These are phyloP conservation scores for Acleris cristana DNA, from an alignment of 2,888 invertebrate species.

Conservation along the genomic window DNA sequence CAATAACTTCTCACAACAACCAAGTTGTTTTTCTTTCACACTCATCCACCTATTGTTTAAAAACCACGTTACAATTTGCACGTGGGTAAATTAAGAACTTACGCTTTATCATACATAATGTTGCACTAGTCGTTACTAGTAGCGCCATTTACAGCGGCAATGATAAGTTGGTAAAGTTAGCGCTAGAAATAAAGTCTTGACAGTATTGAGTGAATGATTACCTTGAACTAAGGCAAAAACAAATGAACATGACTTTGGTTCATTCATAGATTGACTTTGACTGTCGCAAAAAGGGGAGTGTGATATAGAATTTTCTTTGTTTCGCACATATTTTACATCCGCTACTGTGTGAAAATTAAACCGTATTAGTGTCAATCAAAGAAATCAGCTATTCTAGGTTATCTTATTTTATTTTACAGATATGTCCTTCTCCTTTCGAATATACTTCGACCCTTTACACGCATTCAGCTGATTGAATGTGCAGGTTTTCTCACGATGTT, in stretches of 20 bases:
- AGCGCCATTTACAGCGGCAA: neutral
- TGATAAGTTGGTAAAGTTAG: slow-evolving; percentile 18
- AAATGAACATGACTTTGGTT: slow-evolving; percentile 25
- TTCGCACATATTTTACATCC: neutral
- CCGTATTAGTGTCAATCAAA: too few species aligned
- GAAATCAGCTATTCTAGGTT: too few species aligned
- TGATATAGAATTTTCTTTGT: neutral
- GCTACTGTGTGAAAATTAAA: neutral
- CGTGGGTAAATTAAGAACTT: slow-evolving; percentile 9
- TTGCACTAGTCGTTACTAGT: neutral
- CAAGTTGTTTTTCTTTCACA: slow-evolving; percentile 20
- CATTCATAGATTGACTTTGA: slow-evolving; percentile 23
- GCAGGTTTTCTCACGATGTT: too few species aligned
- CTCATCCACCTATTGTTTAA: slow-evolving; percentile 27
- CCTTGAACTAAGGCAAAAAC: slow-evolving; percentile 27
- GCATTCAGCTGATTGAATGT: too few species aligned
- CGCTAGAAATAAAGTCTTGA: slow-evolving; percentile 26
- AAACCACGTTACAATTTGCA: slow-evolving; percentile 18
- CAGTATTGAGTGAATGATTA: slow-evolving; percentile 36
- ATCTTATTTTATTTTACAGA: too few species aligned
- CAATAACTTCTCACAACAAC: slow-evolving; percentile 26
- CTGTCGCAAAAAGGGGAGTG: neutral
- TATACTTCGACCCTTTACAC: too few species aligned
- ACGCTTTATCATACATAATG: slow-evolving; percentile 11
- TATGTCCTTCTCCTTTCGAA: too few species aligned